Evolutionary conservation across 2,113 vertebrate species (phyloP).

Genomic region (Cheirogaleus medius): DNA sequence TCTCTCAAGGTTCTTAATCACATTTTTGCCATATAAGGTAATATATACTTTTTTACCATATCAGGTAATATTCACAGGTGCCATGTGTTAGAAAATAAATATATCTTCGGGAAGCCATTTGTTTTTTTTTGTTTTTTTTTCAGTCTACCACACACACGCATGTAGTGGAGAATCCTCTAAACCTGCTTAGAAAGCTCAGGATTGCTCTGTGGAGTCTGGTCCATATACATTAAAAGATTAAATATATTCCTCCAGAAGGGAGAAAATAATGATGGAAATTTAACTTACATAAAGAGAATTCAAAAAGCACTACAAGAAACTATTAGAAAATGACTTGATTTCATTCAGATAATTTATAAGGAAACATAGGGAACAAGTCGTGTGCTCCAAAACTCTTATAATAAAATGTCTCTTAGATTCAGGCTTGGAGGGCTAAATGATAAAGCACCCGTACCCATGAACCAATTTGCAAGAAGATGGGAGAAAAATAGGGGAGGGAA

Average conservation of each 20-base stretch:
- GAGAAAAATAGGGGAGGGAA: background rate
- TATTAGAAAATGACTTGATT: background rate
- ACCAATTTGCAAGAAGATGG: background rate
- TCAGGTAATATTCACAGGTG: background rate
- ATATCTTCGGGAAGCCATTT: background rate
- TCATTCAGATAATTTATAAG: background rate
- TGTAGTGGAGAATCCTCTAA: background rate
- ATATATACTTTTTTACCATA: background rate
- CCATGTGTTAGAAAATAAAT: background rate
- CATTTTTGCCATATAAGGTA: background rate
- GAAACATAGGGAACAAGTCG: background rate
- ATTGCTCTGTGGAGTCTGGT: background rate
- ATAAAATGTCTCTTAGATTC: background rate
- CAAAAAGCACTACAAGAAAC: background rate
- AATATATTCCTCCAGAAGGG: background rate
- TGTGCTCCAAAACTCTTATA: background rate
- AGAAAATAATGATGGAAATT: background rate
- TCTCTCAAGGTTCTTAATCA: background rate
- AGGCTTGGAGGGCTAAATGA: rapidly evolving
- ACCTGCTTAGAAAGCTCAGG: background rate
- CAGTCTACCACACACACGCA: background rate
- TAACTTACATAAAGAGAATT: background rate
- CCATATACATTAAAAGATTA: background rate
- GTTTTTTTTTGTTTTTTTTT: background rate
- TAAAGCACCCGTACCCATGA: background rate